These are phyloP conservation scores for Heliocidaris erythrogramma DNA, from an alignment of 35 echinoderm and acorn worm genomes.

Conservation along the genomic window DNA sequence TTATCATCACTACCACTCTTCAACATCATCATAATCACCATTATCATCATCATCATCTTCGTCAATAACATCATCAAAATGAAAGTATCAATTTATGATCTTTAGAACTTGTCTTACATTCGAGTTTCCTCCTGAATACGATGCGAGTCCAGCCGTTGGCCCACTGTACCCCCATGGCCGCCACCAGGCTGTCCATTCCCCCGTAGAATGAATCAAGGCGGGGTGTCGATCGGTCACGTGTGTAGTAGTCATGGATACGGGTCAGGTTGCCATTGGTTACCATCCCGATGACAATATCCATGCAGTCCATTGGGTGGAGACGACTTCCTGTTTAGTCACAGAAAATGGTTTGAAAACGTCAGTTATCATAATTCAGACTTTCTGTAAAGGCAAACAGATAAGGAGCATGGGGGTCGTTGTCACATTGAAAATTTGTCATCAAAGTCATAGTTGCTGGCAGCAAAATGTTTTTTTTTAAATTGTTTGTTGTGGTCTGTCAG, in stretches of 20 bases:
- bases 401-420: too few relatives aligned
- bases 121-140: constrained; percentile 80
- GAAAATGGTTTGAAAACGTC: too few relatives aligned
- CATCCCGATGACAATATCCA: constrained; percentile 81
- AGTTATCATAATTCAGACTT: too few relatives aligned
- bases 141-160: constrained; percentile 60
- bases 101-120: constrained; percentile 63
- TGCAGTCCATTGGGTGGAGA: constrained; percentile 85
- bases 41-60: neutral
- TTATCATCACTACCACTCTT: neutral
- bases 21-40: neutral
- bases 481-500: too few relatives aligned
- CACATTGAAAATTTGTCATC: too few relatives aligned
- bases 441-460: too few relatives aligned
- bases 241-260: constrained; percentile 85
- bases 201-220: constrained; percentile 73
- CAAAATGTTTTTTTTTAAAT: too few relatives aligned
- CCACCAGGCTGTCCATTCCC: constrained; percentile 52
- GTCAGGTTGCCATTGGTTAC: constrained; percentile 45
- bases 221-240: constrained; percentile 82
- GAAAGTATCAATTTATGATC: too few relatives aligned
- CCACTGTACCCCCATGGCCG: constrained; percentile 66
- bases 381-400: too few relatives aligned
- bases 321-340: neutral
- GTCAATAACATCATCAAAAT: too few relatives aligned